Evolutionary conservation across 2,888 invertebrate species (phyloP).

Genomic region (Chromoteleia sp.): DNA sequence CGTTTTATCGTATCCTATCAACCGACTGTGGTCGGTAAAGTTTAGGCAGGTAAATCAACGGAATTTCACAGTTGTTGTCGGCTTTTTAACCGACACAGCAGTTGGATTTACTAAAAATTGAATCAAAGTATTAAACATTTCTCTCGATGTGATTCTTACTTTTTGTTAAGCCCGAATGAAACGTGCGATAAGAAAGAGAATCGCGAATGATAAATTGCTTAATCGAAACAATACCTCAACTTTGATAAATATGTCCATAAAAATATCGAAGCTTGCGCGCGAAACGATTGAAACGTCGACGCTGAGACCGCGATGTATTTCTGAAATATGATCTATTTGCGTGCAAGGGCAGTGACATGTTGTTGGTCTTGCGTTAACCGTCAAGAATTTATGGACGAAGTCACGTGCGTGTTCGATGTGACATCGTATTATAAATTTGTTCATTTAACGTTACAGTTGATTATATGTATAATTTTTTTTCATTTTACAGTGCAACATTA

Average conservation of each 20-base stretch:
- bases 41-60: no score
- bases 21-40: no score
- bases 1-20: no score
- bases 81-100: no score
- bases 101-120: no score
- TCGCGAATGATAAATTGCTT: conserved; percentile 3
- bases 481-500: no score
- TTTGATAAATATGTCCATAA: conserved; percentile 19
- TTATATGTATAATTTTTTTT: neutral
- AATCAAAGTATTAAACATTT: no score
- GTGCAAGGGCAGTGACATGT: conserved; percentile 66
- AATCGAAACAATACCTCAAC: conserved; percentile 9
- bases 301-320: conserved; percentile 47
- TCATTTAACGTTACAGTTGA: neutral
- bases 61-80: no score
- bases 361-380: conserved; percentile 42
- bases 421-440: conserved; percentile 19
- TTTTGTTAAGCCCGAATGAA: no score
- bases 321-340: conserved; percentile 69
- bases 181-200: neutral
- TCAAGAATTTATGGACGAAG: conserved; percentile 41
- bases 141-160: no score
- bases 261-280: conserved; percentile 19
- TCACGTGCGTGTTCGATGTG: conserved; percentile 11
- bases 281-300: conserved; percentile 27